Evolutionary conservation across 92 coral and sea anemone genomes (phyloP), one percentile per base, ranked within the genome.

Genomic region (Phenganax stokvisi): DNA sequence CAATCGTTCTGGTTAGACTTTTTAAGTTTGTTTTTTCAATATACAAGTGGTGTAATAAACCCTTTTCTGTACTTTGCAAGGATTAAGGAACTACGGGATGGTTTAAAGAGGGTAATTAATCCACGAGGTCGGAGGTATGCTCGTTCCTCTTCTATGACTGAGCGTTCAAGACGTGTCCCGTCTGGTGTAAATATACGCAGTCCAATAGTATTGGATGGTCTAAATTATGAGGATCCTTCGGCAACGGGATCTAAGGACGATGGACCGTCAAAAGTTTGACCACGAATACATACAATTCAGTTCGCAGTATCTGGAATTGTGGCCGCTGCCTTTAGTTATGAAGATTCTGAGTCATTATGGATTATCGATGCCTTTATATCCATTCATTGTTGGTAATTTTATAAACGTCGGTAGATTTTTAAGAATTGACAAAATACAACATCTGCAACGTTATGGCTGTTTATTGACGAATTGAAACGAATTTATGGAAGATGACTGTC

Each of bases 1-100:
- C 16, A 0, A 64, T 79, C 83, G 54, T 62, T 79, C 37, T 79
- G 83, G 83, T 51, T 79, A 8, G 83, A 79, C 31, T 79, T 79
- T 52, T 73, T 79, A 0, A 79, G 83, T 61, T 20, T 79, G 51
- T 79, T 79, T 64, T n/a, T 79, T 15, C 83, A 79, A 68, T 79
- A 79, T 13, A 79, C 83, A 54, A 79, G 83, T 12, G 83, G 83
- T 1, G 73, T 79, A 13, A 79, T 79, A 13, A 79, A 79, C 51
- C 83, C 83, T 2, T 47, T 79, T 1, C 55, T 79, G 15, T 79
- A 79, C 62, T 79, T 79, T 12, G 72, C 83, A 9, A 63, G 83
- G 61, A 79, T 79, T 37, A 62, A 68, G n/a, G 57, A 79, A 28
- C 68, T 79, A 37, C 17, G 68, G 20, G 83, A 79, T 20, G 83